Evolutionary conservation across 2,113 vertebrate genomes (phyloP).

Genomic region (Phalacrocorax aristotelis): DNA sequence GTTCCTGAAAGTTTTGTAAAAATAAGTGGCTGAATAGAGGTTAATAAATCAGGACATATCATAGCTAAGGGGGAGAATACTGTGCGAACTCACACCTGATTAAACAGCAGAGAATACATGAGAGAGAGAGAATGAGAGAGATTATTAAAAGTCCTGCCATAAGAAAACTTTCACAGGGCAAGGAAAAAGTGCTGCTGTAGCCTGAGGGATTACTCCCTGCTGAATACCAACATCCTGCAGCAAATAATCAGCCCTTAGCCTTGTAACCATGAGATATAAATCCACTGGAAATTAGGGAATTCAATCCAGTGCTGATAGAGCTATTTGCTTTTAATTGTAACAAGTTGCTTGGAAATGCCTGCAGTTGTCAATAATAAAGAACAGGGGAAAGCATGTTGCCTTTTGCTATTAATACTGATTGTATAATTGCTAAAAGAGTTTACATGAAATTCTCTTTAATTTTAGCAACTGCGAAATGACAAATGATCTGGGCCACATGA

Average conservation of each 20-base stretch:
- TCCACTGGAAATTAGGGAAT: background rate
- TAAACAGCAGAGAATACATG: conserved; percentile 33
- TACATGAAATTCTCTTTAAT: background rate
- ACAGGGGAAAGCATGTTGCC: background rate
- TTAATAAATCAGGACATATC: conserved; percentile 19
- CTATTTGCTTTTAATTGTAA: conserved; percentile 27
- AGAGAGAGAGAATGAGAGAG: background rate
- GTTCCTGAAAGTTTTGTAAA: background rate
- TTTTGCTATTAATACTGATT: conserved; percentile 17
- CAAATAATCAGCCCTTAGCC: background rate
- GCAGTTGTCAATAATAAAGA: background rate
- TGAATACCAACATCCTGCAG: conserved; percentile 10
- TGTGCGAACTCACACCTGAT: conserved; percentile 56
- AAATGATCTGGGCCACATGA: background rate
- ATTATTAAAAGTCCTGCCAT: conserved; percentile 13
- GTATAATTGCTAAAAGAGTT: conserved; percentile 22
- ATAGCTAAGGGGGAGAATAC: background rate
- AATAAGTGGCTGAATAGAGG: conserved; percentile 1
- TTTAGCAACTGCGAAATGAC: conserved; percentile 37
- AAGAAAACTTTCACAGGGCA: conserved; percentile 58
- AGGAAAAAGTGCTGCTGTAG: background rate
- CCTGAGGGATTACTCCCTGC: conserved; percentile 8
- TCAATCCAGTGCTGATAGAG: background rate
- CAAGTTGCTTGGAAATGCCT: conserved; percentile 7
- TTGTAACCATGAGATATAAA: background rate